Conservation (phyloP, 2,888 invertebrate genomes). For the Leptinotarsa juncta region DNA sequence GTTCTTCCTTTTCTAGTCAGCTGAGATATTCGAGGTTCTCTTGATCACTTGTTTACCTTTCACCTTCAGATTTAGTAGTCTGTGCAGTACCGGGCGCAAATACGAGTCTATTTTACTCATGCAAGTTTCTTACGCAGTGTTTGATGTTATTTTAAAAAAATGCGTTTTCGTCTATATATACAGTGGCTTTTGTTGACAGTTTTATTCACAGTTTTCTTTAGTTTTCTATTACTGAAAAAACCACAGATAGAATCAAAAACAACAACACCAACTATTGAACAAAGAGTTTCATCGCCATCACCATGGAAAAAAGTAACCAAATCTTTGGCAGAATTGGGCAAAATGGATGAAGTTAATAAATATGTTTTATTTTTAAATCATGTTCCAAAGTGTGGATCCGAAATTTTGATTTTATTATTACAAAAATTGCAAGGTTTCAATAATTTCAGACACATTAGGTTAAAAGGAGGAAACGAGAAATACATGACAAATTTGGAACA, state of each 20-base stretch:
- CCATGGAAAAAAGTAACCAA: conserved; percentile 66
- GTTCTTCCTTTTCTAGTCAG: conserved; percentile 12
- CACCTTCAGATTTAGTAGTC: conserved; percentile 11
- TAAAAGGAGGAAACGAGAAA: conserved; percentile 61
- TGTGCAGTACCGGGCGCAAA: neutral
- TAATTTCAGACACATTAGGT: conserved; percentile 70
- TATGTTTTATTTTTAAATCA: conserved; percentile 72
- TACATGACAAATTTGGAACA: conserved; percentile 62
- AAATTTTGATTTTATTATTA: conserved; percentile 70
- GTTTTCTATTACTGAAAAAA: conserved; percentile 45
- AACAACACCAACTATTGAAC: conserved; percentile 37
- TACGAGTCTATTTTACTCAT: neutral
- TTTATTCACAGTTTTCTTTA: conserved; percentile 28
- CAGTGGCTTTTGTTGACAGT: conserved; percentile 24
- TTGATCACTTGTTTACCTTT: conserved; percentile 18
- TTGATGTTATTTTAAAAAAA: neutral
- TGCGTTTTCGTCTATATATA: conserved; percentile 16
- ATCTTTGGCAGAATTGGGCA: conserved; percentile 67
- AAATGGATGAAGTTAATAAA: conserved; percentile 66
- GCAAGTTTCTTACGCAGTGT: neutral
- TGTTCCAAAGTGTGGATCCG: conserved; percentile 72
- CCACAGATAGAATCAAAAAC: conserved; percentile 29
- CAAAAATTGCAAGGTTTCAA: conserved; percentile 72
- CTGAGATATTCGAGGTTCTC: conserved; percentile 13
- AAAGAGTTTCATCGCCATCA: conserved; percentile 47